Evolutionary conservation across 2,888 invertebrate genomes (phyloP).

Genomic region (Tigriopus californicus): DNA sequence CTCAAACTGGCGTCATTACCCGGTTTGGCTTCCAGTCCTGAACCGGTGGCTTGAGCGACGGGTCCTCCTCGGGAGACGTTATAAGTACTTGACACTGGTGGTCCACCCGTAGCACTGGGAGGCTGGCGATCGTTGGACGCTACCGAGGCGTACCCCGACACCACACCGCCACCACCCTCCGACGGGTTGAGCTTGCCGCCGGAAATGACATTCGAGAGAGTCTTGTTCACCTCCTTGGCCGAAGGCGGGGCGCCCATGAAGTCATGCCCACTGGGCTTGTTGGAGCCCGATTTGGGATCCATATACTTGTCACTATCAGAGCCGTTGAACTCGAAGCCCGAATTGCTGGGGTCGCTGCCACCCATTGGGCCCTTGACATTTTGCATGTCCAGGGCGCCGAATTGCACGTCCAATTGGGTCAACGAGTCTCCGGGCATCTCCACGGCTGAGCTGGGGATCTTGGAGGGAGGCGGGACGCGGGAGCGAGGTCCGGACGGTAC

Average conservation of each 20-base stretch:
- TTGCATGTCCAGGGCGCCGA: conserved; percentile 54
- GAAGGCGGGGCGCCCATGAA: background rate
- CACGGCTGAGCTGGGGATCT: conserved; percentile 43
- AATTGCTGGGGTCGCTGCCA: background rate
- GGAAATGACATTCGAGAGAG: background rate
- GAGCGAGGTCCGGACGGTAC: conserved; percentile 35
- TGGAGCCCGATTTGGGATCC: background rate
- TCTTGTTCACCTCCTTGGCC: conserved; percentile 13
- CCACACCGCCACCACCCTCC: background rate
- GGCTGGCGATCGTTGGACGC: background rate
- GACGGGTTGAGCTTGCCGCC: background rate
- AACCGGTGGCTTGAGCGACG: background rate
- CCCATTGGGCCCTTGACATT: conserved; percentile 22
- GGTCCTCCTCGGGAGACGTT: background rate
- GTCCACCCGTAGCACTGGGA: background rate
- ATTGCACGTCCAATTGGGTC: conserved; percentile 71
- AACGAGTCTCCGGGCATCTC: conserved; percentile 86
- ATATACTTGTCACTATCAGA: background rate
- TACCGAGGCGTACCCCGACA: background rate
- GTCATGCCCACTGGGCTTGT: background rate
- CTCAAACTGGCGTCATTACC: background rate
- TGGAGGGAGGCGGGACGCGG: conserved; percentile 62
- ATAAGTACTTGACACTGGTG: background rate
- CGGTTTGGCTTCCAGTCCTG: background rate
- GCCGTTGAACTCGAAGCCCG: conserved; percentile 8